Evolutionary conservation across 2,113 vertebrate species (phyloP), one percentile per base, ranked within the genome.

Genomic region (Pachycephala philippinensis): DNA sequence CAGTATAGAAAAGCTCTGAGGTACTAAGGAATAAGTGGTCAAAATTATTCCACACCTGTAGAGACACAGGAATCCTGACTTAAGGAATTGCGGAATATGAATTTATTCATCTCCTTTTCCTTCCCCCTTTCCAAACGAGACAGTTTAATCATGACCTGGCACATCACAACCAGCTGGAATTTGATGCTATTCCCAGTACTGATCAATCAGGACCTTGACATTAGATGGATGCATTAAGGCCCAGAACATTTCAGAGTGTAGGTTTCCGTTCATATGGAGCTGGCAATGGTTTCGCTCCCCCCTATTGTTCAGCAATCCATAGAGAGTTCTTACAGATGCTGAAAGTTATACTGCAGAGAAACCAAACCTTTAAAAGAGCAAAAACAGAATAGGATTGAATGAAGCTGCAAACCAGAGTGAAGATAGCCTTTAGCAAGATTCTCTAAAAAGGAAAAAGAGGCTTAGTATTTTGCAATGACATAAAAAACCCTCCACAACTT

Each of bases 281-380:
- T 96, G 93, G 95, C 93, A 93, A 47, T 49, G 15, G 42, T 90
- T 94, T 86, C 6, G 0, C 33, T 96, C 68, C 39, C 54, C 56
- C 22, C 52, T 85, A 86, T 88, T 96, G 93, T 95, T 96, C 95
- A 86, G 56, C 1, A 1, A 44, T 89, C 95, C 95, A 86, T 31
- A 84, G 96, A 95, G 96, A 94, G 65, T 78, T 89, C 92, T 90
- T 85, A 86, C 82, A 97, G 92, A 96, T 95, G 90, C 90, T 93
- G 82, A 84, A 94, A 90, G 71, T 92, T 93, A 96, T 33, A 86
- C 68, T 90, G 76, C 52, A 92, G 50, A 14, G 45, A 96, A 97
- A 97, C 52, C 42, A 96, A 97, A 95, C 90, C 91, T 91, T 93
- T 93, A 84, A 77, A 93, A 97, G 79, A 90, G 64, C 75, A 96